Conservation (phyloP, 2,113 vertebrate genomes). For the Tinamus guttatus region DNA sequence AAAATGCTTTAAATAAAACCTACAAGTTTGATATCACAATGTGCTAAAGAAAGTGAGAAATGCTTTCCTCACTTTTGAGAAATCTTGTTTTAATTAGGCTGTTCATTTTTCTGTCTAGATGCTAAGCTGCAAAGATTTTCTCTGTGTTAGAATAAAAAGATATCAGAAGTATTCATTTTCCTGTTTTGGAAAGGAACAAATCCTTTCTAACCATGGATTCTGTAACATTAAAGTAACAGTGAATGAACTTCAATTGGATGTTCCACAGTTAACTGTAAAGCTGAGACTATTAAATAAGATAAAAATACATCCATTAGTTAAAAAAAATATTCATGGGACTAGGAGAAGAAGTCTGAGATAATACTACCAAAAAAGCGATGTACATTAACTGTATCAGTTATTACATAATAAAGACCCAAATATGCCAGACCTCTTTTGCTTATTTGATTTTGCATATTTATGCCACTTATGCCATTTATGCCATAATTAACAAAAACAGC, state of each 20-base stretch:
- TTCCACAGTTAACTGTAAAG: neutral
- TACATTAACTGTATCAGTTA: neutral
- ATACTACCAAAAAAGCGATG: neutral
- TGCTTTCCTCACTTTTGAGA: constrained; percentile 40
- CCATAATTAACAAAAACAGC: neutral
- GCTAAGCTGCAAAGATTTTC: constrained; percentile 27
- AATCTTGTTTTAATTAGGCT: constrained; percentile 55
- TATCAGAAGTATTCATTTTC: neutral
- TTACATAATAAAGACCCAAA: neutral
- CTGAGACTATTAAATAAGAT: neutral
- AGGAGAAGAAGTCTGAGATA: neutral
- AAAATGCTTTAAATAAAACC: constrained; percentile 41
- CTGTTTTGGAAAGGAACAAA: constrained; percentile 21
- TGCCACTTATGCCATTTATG: neutral
- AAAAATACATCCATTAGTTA: neutral
- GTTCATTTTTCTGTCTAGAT: constrained; percentile 58
- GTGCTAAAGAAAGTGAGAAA: constrained; percentile 53
- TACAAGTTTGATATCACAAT: constrained; percentile 29
- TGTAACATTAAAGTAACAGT: neutral
- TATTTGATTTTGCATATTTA: neutral
- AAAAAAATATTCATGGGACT: neutral
- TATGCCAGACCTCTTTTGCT: neutral
- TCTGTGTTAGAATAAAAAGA: constrained; percentile 1
- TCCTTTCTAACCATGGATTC: neutral
- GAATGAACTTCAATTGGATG: neutral